Conservation (phyloP, 2,113 vertebrate species). For the Etia nguti region DNA sequence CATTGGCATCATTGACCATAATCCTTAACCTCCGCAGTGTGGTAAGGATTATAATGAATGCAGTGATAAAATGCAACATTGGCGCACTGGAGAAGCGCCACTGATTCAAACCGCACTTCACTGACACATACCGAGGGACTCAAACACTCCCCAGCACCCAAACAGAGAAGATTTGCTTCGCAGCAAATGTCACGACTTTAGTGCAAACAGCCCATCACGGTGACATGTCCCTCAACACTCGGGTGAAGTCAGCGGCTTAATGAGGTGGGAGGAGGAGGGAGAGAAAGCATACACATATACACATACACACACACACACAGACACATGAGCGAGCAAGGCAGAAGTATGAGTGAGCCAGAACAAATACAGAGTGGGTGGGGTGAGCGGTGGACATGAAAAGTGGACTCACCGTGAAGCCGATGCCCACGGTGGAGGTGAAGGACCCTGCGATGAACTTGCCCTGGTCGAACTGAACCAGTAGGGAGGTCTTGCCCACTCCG, state of each 20-base stretch:
- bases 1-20: slow-evolving; percentile 22
- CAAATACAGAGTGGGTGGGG: neutral
- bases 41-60: slow-evolving; percentile 31
- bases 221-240: neutral
- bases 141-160: neutral
- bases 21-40: neutral
- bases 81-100: neutral
- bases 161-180: neutral
- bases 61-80: slow-evolving; percentile 27
- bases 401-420: slow-evolving; percentile 84
- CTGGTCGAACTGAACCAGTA: slow-evolving; percentile 87
- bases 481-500: slow-evolving; percentile 83
- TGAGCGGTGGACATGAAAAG: neutral
- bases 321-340: neutral
- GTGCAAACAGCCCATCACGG: neutral
- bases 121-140: neutral
- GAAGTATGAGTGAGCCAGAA: neutral
- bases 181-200: slow-evolving; percentile 14
- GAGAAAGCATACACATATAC: neutral
- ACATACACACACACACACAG: neutral
- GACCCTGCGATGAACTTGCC: slow-evolving; percentile 86
- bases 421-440: slow-evolving; percentile 83
- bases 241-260: neutral
- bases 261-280: neutral
- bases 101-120: slow-evolving; percentile 4